Evolutionary conservation across 2,888 invertebrate species (phyloP).

Genomic region (Clusia tigrina): DNA sequence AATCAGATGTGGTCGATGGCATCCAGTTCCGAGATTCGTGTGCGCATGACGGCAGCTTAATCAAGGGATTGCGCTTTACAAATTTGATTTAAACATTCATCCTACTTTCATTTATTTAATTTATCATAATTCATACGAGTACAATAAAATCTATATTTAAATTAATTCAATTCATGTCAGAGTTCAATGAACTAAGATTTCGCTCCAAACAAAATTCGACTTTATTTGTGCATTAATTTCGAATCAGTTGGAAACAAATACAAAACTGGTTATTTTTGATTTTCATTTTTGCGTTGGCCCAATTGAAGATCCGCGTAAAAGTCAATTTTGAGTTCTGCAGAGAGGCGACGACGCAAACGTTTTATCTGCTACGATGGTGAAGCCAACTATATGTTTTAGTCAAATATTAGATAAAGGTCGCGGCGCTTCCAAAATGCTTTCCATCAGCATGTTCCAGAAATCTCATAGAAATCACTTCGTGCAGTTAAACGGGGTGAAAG

Average conservation of each 20-base stretch:
- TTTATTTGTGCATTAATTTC: neutral
- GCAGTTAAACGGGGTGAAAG: no score
- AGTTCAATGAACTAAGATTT: slow-evolving; percentile 6
- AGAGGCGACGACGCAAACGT: no score
- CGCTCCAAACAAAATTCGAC: no score
- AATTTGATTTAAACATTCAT: slow-evolving; percentile 54
- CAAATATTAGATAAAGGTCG: no score
- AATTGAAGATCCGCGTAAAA: no score
- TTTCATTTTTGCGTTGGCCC: neutral
- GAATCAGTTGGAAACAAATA: neutral
- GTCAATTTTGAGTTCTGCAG: no score
- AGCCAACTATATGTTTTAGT: no score
- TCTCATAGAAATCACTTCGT: no score
- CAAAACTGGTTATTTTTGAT: neutral
- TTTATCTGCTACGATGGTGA: no score
- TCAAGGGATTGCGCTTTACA: slow-evolving; percentile 58
- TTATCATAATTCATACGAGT: slow-evolving; percentile 5
- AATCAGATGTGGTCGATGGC: slow-evolving; percentile 53
- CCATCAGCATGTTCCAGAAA: no score
- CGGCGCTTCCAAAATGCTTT: no score
- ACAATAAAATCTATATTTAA: neutral
- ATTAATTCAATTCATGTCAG: neutral
- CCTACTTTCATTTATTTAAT: slow-evolving; percentile 41
- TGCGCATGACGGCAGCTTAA: slow-evolving; percentile 54
- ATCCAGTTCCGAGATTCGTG: slow-evolving; percentile 56